These are phyloP conservation scores for Belonocnema kinseyi DNA, from an alignment of 1,140 invertebrate genomes.

Conservation along the genomic window DNA sequence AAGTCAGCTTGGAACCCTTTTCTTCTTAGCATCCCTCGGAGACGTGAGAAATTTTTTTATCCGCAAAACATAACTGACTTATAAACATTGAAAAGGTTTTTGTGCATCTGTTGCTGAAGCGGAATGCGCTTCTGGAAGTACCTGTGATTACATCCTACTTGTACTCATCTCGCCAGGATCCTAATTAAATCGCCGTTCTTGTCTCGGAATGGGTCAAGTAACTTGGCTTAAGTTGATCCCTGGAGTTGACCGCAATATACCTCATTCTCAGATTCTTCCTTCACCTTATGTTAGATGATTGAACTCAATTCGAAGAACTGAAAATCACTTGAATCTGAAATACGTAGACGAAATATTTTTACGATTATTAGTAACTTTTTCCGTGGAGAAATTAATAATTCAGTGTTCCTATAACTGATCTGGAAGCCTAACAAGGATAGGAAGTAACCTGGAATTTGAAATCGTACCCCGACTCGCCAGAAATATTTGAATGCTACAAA, in stretches of 20 bases:
- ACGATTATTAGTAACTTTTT: too few relatives aligned
- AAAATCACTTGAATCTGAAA: background rate
- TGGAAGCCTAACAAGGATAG: too few relatives aligned
- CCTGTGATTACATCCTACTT: constrained; percentile 53
- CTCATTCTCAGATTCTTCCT: background rate
- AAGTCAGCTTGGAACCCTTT: constrained; percentile 2
- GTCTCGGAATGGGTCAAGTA: constrained; percentile 30
- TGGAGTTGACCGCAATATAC: background rate
- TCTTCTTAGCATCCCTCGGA: background rate
- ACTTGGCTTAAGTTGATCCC: background rate
- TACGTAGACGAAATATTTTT: background rate
- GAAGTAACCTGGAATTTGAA: too few relatives aligned
- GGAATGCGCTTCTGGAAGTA: constrained; percentile 51
- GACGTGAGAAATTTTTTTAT: constrained; percentile 1
- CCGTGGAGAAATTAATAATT: too few relatives aligned
- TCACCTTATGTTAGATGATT: background rate
- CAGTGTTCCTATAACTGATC: too few relatives aligned
- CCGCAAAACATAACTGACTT: background rate
- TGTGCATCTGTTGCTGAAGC: constrained; percentile 32
- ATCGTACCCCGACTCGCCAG: too few relatives aligned
- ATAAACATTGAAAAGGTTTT: constrained; percentile 7
- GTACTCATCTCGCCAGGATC: constrained; percentile 50
- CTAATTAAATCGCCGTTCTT: constrained; percentile 53
- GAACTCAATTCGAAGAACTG: background rate
- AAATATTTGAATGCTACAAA: background rate